Evolutionary conservation across 2,888 invertebrate species (phyloP), one percentile per base, ranked within the genome.

Genomic region (Branchellion lobata): DNA sequence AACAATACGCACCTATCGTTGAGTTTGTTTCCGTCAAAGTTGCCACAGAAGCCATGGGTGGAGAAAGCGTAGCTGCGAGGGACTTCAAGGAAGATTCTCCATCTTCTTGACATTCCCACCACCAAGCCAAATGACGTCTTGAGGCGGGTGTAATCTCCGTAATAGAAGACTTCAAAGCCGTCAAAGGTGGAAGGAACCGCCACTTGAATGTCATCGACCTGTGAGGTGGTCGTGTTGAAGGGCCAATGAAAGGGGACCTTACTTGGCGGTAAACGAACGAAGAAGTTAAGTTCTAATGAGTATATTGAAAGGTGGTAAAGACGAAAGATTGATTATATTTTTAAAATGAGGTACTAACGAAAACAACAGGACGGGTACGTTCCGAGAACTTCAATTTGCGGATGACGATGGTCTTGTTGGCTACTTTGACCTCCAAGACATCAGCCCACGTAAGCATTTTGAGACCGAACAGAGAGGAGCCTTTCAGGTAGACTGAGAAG

Each of bases 41-140:
- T 73, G 14, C 73, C 73, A 24, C 73, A 73, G 34, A 73, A 73
- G 21, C 73, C 73, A 3, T 21, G 14, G 2, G 73, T 73, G 2
- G 3, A 8, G 40, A 27, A 47, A 24, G 51, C 36, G 47, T 40
- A 73, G 36, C 11, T 21, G 8, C 34, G 29, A 11, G 73, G 73
- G 2, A 73, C 27, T 40, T 73, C 40, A 3, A 73, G 21, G 40
- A 5, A 27, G 8, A 14, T 73, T 40, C 34, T 73, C n/a, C 21
- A 47, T 11, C 8, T 34, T 21, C 11, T 40, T 24, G 36, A 40
- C 47, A 73, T 18, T 5, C 40, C 73, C 33, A 47, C 73, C 33
- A 73, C 73, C 33, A 73, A 24, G 18, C 47, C 47, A 24, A 73
- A 73, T 18, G 21, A 21, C 14, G 73, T 40, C 47, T 36, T 40